These are phyloP conservation scores for Campoletis raptor DNA, from an alignment of 2,888 invertebrate genomes.

Conservation along the genomic window DNA sequence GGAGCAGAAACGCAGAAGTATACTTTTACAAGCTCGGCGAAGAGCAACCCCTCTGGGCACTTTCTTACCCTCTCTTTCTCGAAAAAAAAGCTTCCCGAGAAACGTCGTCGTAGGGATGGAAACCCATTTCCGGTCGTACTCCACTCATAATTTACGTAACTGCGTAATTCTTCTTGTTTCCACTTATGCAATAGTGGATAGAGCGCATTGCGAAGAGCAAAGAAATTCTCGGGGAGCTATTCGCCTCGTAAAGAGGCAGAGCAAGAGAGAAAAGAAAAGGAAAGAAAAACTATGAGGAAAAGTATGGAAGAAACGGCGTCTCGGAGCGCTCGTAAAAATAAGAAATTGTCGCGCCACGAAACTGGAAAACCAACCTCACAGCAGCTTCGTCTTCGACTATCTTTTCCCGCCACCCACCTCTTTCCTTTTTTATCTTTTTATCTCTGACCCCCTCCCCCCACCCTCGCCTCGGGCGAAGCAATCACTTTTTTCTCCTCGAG, in stretches of 20 bases:
- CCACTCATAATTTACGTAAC: slow-evolving; percentile 81
- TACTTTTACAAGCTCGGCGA: slow-evolving; percentile 49
- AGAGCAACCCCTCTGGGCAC: slow-evolving; percentile 48
- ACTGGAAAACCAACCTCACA: slow-evolving; percentile 69
- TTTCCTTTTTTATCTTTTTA: slow-evolving; percentile 30
- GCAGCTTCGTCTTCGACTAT: slow-evolving; percentile 44
- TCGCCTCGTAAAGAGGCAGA: slow-evolving; percentile 20
- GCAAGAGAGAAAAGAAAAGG: slow-evolving; percentile 19
- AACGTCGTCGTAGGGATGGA: slow-evolving; percentile 54
- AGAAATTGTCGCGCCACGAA: slow-evolving; percentile 79
- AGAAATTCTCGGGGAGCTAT: slow-evolving; percentile 42
- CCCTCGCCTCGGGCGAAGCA: not conserved
- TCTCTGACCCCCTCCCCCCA: not conserved
- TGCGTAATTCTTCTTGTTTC: slow-evolving; percentile 80
- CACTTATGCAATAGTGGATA: slow-evolving; percentile 79
- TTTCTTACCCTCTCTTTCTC: slow-evolving; percentile 14
- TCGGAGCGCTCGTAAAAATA: slow-evolving; percentile 79
- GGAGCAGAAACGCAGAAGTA: slow-evolving; percentile 51
- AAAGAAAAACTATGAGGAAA: not conserved
- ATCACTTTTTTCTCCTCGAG: not conserved
- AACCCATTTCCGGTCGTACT: slow-evolving; percentile 75
- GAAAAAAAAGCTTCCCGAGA: slow-evolving; percentile 35
- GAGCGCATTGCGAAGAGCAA: slow-evolving; percentile 63
- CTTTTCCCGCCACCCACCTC: not conserved
- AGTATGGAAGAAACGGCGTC: slow-evolving; percentile 46